Percentiles rank a stretch among this genome's conserved stretches.
These are phyloP conservation scores for Melinopterus prodromus DNA, from an alignment of 2,888 invertebrate genomes.

Conservation along the genomic window DNA sequence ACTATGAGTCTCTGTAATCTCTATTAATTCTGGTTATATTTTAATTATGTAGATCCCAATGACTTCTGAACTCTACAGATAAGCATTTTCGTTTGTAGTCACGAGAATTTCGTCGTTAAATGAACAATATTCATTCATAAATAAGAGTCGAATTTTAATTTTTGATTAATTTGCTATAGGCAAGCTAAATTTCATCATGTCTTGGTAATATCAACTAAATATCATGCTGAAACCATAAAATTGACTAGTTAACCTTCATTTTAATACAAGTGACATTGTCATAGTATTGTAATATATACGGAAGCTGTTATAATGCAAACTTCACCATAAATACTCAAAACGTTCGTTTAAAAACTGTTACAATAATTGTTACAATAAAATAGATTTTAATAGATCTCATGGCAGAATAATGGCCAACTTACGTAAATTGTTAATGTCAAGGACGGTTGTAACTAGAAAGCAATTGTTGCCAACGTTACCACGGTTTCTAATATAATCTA, in stretches of 20 bases:
- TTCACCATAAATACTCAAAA: not conserved
- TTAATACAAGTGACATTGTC: not conserved
- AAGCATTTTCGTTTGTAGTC: no score
- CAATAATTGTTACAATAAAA: no score
- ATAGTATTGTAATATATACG: not conserved
- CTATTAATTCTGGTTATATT: no score
- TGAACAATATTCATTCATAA: no score
- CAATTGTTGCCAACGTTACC: not conserved
- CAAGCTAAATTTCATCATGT: not conserved
- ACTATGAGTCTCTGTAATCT: no score
- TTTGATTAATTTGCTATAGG: no score
- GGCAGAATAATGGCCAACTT: not conserved
- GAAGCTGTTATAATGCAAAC: not conserved
- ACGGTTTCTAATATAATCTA: not conserved
- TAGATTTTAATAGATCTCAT: no score
- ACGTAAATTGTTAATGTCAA: not conserved
- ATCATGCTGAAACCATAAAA: not conserved
- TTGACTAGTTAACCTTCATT: not conserved
- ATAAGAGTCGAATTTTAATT: no score
- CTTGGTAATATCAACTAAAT: no score
- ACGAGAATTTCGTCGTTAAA: no score
- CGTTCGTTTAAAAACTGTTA: not conserved
- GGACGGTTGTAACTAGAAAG: not conserved
- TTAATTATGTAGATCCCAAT: no score
- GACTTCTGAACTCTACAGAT: no score